Conservation (phyloP, 2,797 vertebrate genomes). For the Myiotriccus ornatus region DNA sequence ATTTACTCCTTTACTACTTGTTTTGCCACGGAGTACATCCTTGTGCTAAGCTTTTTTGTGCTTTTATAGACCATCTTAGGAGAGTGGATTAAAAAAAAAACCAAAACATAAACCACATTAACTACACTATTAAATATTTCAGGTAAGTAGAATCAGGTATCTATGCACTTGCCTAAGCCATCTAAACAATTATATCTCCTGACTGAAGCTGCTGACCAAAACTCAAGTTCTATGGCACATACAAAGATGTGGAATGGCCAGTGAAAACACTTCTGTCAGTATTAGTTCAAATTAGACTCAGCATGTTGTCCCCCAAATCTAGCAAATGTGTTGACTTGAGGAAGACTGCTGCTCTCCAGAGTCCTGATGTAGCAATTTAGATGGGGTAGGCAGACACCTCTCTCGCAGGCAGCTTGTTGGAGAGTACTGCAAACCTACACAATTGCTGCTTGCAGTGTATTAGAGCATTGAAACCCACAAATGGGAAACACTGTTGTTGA, state of each 20-base stretch:
- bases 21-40: background rate
- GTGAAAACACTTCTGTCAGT: background rate
- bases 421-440: background rate
- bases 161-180: background rate
- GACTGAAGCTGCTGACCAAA: background rate
- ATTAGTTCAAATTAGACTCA: background rate
- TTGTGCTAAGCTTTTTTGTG: background rate
- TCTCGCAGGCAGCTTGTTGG: background rate
- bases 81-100: fast-evolving
- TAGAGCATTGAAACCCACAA: background rate
- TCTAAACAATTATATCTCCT: background rate
- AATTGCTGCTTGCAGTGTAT: background rate
- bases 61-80: background rate
- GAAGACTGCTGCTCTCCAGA: background rate
- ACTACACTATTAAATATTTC: background rate
- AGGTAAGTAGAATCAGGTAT: background rate
- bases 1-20: constrained; percentile 26
- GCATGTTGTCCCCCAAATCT: background rate
- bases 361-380: background rate
- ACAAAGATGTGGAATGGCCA: background rate
- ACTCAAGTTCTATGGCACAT: background rate
- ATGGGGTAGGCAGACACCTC: background rate
- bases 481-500: background rate
- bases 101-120: background rate
- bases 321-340: background rate